Evolutionary conservation across 2,113 vertebrate species (phyloP).

Genomic region (Morone saxatilis): DNA sequence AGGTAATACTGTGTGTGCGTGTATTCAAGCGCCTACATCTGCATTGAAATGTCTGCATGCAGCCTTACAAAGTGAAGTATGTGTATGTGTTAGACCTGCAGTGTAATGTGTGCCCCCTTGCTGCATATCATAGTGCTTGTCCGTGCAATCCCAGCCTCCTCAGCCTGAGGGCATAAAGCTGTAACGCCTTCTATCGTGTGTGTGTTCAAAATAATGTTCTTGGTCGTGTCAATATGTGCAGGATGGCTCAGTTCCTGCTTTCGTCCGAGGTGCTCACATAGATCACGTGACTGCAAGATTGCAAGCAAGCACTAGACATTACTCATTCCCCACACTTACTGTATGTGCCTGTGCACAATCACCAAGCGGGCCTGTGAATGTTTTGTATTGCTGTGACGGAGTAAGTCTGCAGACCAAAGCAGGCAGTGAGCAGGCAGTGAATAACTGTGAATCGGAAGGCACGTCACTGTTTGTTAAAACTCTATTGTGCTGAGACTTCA

Average conservation of each 20-base stretch:
- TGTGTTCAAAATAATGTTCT: background rate
- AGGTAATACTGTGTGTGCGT: slow-evolving; percentile 68
- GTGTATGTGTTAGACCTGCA: slow-evolving; percentile 1
- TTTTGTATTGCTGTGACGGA: slow-evolving; percentile 18
- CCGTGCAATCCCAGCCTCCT: slow-evolving; percentile 23
- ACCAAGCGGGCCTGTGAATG: slow-evolving; percentile 22
- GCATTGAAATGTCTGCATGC: slow-evolving; percentile 50
- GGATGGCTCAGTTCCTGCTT: slow-evolving; percentile 62
- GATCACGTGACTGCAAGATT: slow-evolving; percentile 61
- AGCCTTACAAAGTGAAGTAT: slow-evolving; percentile 31
- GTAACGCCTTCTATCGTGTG: slow-evolving; percentile 6
- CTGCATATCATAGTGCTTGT: slow-evolving; percentile 9
- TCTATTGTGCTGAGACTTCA: background rate
- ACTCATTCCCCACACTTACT: background rate
- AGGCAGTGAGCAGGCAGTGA: background rate
- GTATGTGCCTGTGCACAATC: background rate
- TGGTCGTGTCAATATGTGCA: background rate
- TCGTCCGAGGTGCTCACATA: slow-evolving; percentile 39
- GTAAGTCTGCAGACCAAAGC: slow-evolving; percentile 12
- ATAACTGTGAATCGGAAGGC: background rate
- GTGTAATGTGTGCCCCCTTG: slow-evolving; percentile 1
- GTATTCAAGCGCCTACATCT: slow-evolving; percentile 20
- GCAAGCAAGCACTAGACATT: slow-evolving; percentile 32
- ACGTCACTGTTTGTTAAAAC: background rate
- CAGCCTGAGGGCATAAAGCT: slow-evolving; percentile 3